Base-by-base conservation (phyloP, 2,888 invertebrate species). In the Heteromyza rotundicornis region DNA sequence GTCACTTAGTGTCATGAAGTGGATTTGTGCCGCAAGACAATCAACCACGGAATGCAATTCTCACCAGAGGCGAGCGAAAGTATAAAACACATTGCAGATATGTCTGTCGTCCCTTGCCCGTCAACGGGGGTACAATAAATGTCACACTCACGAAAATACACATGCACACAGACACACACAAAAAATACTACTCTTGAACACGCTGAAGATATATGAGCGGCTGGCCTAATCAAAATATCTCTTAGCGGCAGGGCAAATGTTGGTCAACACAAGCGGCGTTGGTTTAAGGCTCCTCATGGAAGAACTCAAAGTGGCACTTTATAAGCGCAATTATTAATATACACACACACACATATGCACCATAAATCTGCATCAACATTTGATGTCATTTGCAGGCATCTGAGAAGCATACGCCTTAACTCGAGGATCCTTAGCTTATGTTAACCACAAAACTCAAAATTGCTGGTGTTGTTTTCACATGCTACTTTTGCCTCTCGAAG, bases 321-420 rank as follows among this genome's bases (percentile, higher is more conserved):
- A 59, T 59, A 47, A 52, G 17, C n/a, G 54, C 47, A 59, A 59
- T 59, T 59, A 59, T 59, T 47, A 47, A 59, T 59, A 54, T 36
- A 23, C 58, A 58, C 14, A 35, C 50, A 36, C 27, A 14, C 14
- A 52, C n/a, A n/a, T 40, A 3, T 40, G 8, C 27, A 27, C 40
- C 14, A 40, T 40, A n/a, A 40, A 40, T 40, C 40, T 3, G 40
- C 40, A 40, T 40, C 40, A 40, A n/a, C 40, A 14, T 27, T 27
- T 27, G 5, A 10, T 10, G 27, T 27, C 27, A 27, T 27, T 27
- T 27, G 27, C 27, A 27, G 27, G 27, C 27, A n/a, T n/a, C n/a
- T n/a, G n/a, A 5, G 27, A 7, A 27, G 27, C 27, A 27, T 27
- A 27, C 27, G 27, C 27, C 27, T 27, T 7, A 27, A 27, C 7